These are phyloP conservation scores for Ectropis crepuscularia DNA, from an alignment of 2,888 invertebrate species.

Conservation along the genomic window DNA sequence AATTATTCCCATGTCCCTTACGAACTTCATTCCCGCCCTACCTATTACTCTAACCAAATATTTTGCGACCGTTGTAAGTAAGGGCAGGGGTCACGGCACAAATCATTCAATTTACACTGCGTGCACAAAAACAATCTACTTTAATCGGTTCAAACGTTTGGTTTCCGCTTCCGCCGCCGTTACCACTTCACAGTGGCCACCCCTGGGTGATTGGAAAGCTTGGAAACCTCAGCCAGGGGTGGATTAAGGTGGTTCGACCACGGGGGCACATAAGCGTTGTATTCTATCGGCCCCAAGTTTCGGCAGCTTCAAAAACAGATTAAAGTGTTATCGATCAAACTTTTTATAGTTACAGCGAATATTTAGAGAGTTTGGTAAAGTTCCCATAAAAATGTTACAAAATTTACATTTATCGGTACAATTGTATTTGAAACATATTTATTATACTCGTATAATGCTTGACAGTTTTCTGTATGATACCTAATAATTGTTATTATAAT, in stretches of 20 bases:
- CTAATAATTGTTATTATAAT: no score
- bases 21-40: neutral
- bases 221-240: slow-evolving; percentile 13
- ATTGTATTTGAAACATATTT: no score
- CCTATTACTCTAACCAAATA: slow-evolving; percentile 14
- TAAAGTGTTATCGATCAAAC: no score
- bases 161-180: slow-evolving; percentile 37
- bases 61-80: slow-evolving; percentile 2
- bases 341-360: no score
- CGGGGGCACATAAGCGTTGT: neutral
- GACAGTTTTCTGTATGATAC: no score
- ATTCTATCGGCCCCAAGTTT: no score
- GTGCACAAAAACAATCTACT: slow-evolving; percentile 29
- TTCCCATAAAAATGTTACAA: no score
- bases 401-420: no score
- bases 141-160: slow-evolving; percentile 34
- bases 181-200: slow-evolving; percentile 39
- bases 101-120: slow-evolving; percentile 25
- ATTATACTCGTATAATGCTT: no score
- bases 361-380: no score
- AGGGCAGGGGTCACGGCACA: slow-evolving; percentile 17
- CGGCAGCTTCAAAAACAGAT: no score
- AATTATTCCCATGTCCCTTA: neutral
- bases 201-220: slow-evolving; percentile 33
- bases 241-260: slow-evolving; percentile 1